phyloP scores from a whole-genome alignment of 2,888 invertebrate genomes.

The Oligia latruncula region DNA sequence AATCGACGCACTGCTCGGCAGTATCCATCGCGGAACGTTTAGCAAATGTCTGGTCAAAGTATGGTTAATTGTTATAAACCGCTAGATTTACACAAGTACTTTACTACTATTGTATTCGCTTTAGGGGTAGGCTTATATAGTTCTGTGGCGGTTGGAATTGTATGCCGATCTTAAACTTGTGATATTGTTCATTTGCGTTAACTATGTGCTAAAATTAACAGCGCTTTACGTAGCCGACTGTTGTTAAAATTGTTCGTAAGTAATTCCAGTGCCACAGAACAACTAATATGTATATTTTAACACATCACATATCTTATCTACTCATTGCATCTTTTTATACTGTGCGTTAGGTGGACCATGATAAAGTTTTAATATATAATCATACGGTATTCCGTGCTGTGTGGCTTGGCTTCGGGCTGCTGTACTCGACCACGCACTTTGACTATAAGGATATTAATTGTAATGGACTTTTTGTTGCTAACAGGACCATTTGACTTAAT shows the following conservation, averaged over 20 bases:
- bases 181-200: conserved; percentile 65
- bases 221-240: conserved; percentile 46
- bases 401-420: conserved; percentile 60
- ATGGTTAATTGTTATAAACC: conserved; percentile 78
- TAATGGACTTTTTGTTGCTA: conserved; percentile 62
- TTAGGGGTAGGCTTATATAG: conserved; percentile 81
- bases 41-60: conserved; percentile 82
- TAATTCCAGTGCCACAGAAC: conserved; percentile 68
- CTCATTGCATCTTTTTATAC: conserved; percentile 86
- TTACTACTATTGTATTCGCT: conserved; percentile 82
- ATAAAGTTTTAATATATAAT: conserved; percentile 67
- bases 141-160: conserved; percentile 73
- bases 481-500: conserved; percentile 49
- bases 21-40: conserved; percentile 64
- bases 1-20: conserved; percentile 58
- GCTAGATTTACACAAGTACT: conserved; percentile 82
- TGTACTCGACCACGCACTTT: conserved; percentile 44
- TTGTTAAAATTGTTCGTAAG: conserved; percentile 51
- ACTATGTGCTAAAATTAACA: conserved; percentile 66
- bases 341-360: conserved; percentile 87
- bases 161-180: conserved; percentile 58
- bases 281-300: conserved; percentile 77
- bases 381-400: conserved; percentile 59
- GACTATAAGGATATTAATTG: conserved; percentile 45
- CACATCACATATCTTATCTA: conserved; percentile 88